Percentiles rank a stretch among this genome's conserved stretches.
These are phyloP conservation scores for Lasioglossum albipes DNA, from an alignment of 1,140 invertebrate species.

Conservation along the genomic window DNA sequence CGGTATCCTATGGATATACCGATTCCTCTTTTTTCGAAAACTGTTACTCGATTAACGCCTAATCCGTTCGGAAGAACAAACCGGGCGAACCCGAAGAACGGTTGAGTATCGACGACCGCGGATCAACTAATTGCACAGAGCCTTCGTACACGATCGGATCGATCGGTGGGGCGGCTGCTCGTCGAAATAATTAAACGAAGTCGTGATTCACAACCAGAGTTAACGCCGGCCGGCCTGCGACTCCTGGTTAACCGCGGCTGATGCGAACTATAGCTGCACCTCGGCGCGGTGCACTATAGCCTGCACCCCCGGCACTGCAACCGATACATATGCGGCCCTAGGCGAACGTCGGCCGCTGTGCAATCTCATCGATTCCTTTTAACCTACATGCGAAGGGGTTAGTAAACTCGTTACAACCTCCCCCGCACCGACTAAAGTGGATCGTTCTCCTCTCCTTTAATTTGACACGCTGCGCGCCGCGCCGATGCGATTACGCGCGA, in stretches of 20 bases:
- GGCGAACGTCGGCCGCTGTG: slow-evolving; percentile 42
- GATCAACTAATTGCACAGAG: not conserved
- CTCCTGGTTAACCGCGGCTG: slow-evolving; percentile 37
- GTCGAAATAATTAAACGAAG: slow-evolving; percentile 39
- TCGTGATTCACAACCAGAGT: slow-evolving; percentile 22
- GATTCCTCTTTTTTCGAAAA: too few relatives aligned
- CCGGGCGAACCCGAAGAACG: not conserved
- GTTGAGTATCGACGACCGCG: not conserved
- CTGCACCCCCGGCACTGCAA: not conserved
- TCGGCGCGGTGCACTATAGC: slow-evolving; percentile 27
- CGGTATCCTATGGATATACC: too few relatives aligned
- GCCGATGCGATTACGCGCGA: too few relatives aligned
- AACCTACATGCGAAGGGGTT: slow-evolving; percentile 70
- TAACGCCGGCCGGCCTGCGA: slow-evolving; percentile 34
- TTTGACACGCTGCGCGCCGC: not conserved
- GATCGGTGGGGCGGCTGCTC: not conserved
- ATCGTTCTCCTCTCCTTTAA: slow-evolving; percentile 29
- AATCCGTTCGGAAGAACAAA: not conserved
- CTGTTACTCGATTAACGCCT: too few relatives aligned
- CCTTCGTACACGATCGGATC: not conserved
- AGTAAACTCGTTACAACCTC: slow-evolving; percentile 67
- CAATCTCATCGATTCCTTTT: slow-evolving; percentile 71
- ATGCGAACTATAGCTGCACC: slow-evolving; percentile 19
- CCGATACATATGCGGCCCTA: slow-evolving; percentile 57
- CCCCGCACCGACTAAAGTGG: slow-evolving; percentile 17